Conservation (phyloP, 1,140 invertebrate genomes). For the Drosophila littoralis region DNA sequence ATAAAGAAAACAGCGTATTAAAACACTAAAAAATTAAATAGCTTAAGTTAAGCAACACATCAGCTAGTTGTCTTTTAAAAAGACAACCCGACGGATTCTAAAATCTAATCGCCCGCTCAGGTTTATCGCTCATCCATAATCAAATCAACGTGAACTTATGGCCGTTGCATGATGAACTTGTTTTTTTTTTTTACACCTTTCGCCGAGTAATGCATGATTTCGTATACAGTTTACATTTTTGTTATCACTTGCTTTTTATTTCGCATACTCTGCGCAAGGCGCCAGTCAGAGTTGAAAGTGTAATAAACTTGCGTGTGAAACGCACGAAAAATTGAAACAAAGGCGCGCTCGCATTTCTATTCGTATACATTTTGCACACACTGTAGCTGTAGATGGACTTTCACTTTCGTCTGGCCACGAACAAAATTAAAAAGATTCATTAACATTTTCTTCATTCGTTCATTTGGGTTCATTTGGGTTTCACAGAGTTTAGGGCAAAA, state of each 20-base stretch:
- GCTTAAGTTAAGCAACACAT: background rate
- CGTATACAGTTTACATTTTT: conserved; percentile 31
- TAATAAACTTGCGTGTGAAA: conserved; percentile 73
- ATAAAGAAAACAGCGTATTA: too few species aligned
- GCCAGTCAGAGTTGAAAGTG: conserved; percentile 68
- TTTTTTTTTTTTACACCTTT: conserved; percentile 42
- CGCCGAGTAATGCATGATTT: conserved; percentile 26
- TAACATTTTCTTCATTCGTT: conserved; percentile 49
- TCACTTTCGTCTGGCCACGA: conserved; percentile 52
- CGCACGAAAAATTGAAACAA: conserved; percentile 55
- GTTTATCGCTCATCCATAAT: conserved; percentile 1
- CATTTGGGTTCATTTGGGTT: conserved; percentile 23
- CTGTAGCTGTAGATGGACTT: conserved; percentile 38
- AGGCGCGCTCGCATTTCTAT: conserved; percentile 51
- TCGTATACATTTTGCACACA: conserved; percentile 42
- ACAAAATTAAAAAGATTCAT: conserved; percentile 62
- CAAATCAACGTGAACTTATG: conserved; percentile 16
- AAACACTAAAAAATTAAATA: background rate
- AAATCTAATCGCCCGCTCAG: background rate
- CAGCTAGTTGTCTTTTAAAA: background rate
- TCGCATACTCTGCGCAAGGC: conserved; percentile 27
- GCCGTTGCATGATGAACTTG: conserved; percentile 23
- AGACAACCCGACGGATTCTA: background rate
- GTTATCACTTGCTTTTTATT: conserved; percentile 16
- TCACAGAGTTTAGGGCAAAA: conserved; percentile 24